These are phyloP conservation scores for Agonopterix arenella DNA, from an alignment of 2,888 invertebrate genomes.

Conservation along the genomic window DNA sequence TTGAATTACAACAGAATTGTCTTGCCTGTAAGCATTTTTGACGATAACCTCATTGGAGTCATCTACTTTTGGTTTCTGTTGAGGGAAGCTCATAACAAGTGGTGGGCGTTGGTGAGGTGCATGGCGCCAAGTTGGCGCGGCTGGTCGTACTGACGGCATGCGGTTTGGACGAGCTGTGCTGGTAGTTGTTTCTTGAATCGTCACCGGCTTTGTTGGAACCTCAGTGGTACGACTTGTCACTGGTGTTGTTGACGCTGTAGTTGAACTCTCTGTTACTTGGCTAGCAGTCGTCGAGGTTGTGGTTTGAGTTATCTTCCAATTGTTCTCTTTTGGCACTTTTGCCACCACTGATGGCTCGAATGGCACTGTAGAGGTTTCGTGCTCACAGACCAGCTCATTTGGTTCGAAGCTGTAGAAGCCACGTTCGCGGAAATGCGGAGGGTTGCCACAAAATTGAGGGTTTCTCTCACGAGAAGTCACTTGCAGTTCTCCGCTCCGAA, in stretches of 20 bases:
- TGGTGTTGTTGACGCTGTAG: conserved; percentile 11
- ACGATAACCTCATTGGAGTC: conserved; percentile 88
- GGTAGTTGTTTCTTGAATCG: conserved; percentile 34
- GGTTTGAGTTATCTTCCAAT: conserved; percentile 33
- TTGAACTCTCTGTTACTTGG: conserved; percentile 28
- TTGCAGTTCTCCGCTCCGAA: conserved; percentile 90
- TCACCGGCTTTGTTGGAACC: conserved; percentile 32
- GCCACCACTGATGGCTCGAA: conserved; percentile 8
- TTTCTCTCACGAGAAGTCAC: conserved; percentile 94
- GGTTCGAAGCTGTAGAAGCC: conserved; percentile 92
- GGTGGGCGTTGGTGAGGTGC: conserved; percentile 81
- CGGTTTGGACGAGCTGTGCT: conserved; percentile 47
- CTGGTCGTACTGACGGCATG: conserved; percentile 50
- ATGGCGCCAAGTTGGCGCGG: conserved; percentile 66
- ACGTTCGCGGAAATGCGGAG: conserved; percentile 85
- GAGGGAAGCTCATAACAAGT: conserved; percentile 83
- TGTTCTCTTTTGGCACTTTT: conserved; percentile 19
- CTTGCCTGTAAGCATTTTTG: conserved; percentile 90
- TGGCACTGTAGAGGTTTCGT: conserved; percentile 42
- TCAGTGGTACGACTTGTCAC: conserved; percentile 29
- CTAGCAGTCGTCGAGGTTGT: conserved; percentile 29
- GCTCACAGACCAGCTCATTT: conserved; percentile 81
- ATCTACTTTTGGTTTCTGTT: conserved; percentile 79
- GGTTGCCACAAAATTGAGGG: conserved; percentile 94
- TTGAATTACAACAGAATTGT: conserved; percentile 91